phyloP scores from a whole-genome alignment of 2,113 vertebrate species.

The Picathartes gymnocephalus region DNA sequence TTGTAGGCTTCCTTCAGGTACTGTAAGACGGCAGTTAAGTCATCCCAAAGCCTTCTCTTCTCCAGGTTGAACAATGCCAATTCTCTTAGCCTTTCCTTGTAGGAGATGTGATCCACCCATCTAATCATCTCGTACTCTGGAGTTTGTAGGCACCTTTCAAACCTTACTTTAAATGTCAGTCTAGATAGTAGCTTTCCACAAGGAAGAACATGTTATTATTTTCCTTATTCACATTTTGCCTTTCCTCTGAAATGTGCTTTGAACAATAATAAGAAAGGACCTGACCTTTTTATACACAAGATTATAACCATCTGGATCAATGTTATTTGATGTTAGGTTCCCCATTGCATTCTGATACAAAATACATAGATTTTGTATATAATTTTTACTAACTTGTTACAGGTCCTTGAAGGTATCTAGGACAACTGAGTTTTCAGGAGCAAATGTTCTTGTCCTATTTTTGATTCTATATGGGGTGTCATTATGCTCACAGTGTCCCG shows the following conservation, averaged over 20 bases:
- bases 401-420: background rate
- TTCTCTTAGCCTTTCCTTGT: background rate
- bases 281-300: background rate
- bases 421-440: background rate
- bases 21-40: fast-evolving
- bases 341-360: background rate
- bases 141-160: background rate
- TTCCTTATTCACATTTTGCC: background rate
- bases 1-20: background rate
- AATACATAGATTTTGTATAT: background rate
- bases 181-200: background rate
- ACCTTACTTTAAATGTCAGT: background rate
- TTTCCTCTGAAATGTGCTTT: background rate
- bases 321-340: background rate
- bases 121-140: background rate
- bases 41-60: background rate
- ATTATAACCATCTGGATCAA: background rate
- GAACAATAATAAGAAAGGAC: background rate
- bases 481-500: background rate
- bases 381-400: background rate
- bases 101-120: background rate
- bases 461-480: background rate
- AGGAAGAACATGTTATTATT: background rate
- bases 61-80: background rate
- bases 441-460: background rate